phyloP scores from a whole-genome alignment of 2,113 vertebrate genomes.

The Alligator mississippiensis region DNA sequence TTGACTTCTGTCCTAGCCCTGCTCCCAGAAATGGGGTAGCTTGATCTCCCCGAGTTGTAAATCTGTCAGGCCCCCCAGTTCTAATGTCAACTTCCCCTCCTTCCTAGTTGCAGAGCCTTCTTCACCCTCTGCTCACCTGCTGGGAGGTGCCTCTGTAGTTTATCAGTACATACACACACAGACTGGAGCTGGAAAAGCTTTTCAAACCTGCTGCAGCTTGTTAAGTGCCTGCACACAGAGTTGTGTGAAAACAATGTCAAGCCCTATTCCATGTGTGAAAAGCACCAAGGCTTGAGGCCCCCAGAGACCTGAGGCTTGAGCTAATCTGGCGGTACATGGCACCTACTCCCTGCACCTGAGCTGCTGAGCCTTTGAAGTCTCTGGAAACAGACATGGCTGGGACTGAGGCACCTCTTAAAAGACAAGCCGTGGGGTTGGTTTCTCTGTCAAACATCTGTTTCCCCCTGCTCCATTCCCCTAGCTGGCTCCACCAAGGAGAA shows the following conservation, averaged over 20 bases:
- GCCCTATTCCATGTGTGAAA: neutral
- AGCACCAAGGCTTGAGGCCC: neutral
- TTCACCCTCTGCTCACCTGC: too few species aligned
- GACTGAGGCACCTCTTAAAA: neutral
- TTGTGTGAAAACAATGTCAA: neutral
- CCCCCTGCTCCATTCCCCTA: neutral
- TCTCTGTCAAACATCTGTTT: neutral
- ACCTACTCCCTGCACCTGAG: neutral
- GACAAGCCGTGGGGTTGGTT: neutral
- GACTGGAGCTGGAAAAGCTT: neutral
- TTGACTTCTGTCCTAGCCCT: neutral
- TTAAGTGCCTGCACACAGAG: neutral
- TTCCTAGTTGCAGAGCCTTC: neutral
- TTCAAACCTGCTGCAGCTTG: neutral
- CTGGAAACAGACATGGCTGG: neutral
- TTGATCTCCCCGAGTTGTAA: neutral
- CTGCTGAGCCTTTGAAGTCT: neutral
- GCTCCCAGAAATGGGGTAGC: neutral
- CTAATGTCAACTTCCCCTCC: neutral
- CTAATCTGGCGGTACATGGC: neutral
- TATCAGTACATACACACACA: neutral
- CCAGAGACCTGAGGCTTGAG: neutral
- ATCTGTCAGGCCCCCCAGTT: neutral
- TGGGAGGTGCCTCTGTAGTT: neutral
- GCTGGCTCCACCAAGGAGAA: neutral